Conservation (phyloP, 2,888 invertebrate genomes). For the Acrobasis repandana region DNA sequence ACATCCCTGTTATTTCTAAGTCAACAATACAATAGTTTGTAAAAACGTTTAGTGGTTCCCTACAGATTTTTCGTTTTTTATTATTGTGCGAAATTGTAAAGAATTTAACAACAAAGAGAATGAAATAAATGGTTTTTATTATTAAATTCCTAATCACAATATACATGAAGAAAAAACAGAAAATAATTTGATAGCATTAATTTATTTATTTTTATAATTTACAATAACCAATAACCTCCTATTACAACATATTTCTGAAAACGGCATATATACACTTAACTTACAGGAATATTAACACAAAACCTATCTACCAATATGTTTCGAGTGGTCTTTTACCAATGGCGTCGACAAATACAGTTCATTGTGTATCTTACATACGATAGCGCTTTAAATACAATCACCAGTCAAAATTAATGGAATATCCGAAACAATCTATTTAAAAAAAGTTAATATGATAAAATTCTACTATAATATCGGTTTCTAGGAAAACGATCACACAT, state of each 20-base stretch:
- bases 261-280: slow-evolving; percentile 66
- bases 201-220: slow-evolving; percentile 68
- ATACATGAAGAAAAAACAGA: slow-evolving; percentile 11
- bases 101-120: slow-evolving; percentile 1
- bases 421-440: not conserved
- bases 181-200: slow-evolving; percentile 31
- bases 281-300: slow-evolving; percentile 65
- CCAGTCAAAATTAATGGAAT: not conserved
- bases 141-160: not conserved
- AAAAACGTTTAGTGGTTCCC: not conserved
- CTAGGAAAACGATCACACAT: not conserved
- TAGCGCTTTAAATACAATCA: not conserved
- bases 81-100: slow-evolving; percentile 3
- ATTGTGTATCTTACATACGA: too few species aligned
- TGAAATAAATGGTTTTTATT: not conserved
- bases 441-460: not conserved
- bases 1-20: not conserved
- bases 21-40: slow-evolving; percentile 3
- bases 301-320: slow-evolving; percentile 43
- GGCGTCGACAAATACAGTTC: not conserved
- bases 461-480: not conserved
- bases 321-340: slow-evolving; percentile 25
- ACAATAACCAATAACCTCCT: slow-evolving; percentile 63
- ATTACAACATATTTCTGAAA: slow-evolving; percentile 52
- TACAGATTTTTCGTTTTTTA: slow-evolving; percentile 8